Evolutionary conservation across 2,888 invertebrate species (phyloP).

Genomic region (Sphaerophoria taeniata): DNA sequence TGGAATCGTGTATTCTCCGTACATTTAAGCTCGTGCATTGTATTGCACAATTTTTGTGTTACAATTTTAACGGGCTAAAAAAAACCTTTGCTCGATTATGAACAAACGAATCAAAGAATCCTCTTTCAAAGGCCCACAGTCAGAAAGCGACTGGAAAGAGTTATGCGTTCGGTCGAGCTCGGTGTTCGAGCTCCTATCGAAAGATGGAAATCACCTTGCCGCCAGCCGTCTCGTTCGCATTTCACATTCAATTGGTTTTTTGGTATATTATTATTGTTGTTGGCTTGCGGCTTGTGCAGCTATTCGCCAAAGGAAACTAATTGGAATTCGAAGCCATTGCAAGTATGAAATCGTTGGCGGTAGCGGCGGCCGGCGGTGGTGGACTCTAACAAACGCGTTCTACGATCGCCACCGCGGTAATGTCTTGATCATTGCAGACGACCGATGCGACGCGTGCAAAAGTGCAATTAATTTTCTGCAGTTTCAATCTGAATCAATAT

Average conservation of each 20-base stretch:
- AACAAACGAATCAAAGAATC: conserved; percentile 10
- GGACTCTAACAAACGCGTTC: conserved; percentile 56
- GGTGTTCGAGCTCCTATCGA: conserved; percentile 52
- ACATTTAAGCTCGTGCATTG: conserved; percentile 30
- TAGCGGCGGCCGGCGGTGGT: not conserved
- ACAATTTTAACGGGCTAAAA: conserved; percentile 37
- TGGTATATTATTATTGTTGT: conserved; percentile 29
- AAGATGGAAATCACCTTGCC: conserved; percentile 70
- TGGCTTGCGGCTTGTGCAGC: conserved; percentile 33
- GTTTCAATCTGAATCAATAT: conserved; percentile 69
- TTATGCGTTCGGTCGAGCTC: conserved; percentile 70
- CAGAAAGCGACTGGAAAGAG: conserved; percentile 36
- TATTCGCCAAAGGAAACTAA: conserved; percentile 69
- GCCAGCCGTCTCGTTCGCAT: conserved; percentile 17
- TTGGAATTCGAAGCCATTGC: conserved; percentile 63
- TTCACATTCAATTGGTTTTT: conserved; percentile 45
- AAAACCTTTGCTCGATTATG: conserved; percentile 11
- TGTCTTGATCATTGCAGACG: conserved; percentile 77
- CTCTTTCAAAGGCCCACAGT: conserved; percentile 19
- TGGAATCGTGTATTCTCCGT: not conserved
- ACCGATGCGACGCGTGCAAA: conserved; percentile 82
- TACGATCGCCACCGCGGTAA: conserved; percentile 47
- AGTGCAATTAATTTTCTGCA: conserved; percentile 82
- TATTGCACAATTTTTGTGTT: conserved; percentile 58
- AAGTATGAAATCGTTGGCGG: conserved; percentile 35